phyloP scores from a whole-genome alignment of 2,113 vertebrate genomes.

The Eidolon helvum region DNA sequence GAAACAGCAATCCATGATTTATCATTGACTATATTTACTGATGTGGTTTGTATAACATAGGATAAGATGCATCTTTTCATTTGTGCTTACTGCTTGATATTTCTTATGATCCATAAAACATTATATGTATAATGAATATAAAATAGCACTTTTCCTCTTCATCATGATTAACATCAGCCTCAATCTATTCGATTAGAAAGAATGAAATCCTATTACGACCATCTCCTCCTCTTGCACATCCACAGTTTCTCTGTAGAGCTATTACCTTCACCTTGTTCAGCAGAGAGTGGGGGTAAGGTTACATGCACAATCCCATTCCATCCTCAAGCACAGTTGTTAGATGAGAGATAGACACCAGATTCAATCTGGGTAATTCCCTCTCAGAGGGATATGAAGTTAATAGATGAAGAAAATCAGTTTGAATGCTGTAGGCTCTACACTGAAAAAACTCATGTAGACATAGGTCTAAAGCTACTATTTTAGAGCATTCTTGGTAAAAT shows the following conservation, averaged over 20 bases:
- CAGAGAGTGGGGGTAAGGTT: not conserved
- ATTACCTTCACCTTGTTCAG: not conserved
- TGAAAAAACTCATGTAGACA: not conserved
- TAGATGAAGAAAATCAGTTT: not conserved
- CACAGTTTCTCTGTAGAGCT: not conserved
- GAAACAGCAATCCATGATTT: not conserved
- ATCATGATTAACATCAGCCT: not conserved
- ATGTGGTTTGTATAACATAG: not conserved
- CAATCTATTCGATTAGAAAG: not conserved
- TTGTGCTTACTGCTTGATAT: not conserved
- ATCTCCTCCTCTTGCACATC: not conserved
- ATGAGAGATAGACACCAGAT: not conserved
- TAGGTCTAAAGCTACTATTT: not conserved
- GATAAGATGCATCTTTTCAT: not conserved
- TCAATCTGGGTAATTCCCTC: not conserved
- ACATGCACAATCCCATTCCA: rapidly evolving
- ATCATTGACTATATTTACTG: not conserved
- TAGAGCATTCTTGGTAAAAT: not conserved
- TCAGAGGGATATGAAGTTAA: not conserved
- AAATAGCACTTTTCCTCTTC: not conserved
- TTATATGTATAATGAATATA: not conserved
- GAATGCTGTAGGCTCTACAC: not conserved
- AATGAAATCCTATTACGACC: not conserved
- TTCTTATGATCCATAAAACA: not conserved
- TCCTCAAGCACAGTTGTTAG: not conserved